Conservation (phyloP, 23 tunicate genomes). For the Aplidium turbinatum region DNA sequence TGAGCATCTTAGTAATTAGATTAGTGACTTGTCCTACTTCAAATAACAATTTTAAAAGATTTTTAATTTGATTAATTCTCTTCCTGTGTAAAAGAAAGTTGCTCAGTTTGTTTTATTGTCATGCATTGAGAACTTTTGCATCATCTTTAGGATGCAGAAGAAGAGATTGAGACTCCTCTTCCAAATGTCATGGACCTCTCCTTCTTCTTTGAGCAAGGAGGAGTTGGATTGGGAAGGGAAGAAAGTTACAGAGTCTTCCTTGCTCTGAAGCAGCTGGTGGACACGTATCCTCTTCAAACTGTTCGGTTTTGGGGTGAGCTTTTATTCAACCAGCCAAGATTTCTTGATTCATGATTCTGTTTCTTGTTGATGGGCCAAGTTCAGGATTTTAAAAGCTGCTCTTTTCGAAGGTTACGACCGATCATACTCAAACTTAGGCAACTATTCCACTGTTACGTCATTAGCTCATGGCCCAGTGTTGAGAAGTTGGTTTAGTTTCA, state of each 20-base stretch:
- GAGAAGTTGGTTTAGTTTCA: too few relatives aligned
- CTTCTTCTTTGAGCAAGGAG: slow-evolving; percentile 89
- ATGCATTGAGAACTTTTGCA: too few relatives aligned
- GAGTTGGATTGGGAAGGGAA: slow-evolving; percentile 88
- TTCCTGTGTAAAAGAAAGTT: too few relatives aligned
- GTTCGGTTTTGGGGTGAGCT: slow-evolving; percentile 92
- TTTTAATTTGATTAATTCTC: too few relatives aligned
- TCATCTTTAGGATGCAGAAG: slow-evolving; percentile 82
- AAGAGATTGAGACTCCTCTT: slow-evolving; percentile 91
- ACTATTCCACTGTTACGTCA: too few relatives aligned
- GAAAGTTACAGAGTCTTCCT: slow-evolving; percentile 89
- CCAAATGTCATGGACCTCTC: slow-evolving; percentile 93
- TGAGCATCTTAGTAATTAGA: too few relatives aligned
- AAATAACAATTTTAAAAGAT: too few relatives aligned
- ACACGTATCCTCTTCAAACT: slow-evolving; percentile 94
- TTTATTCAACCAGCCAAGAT: not conserved
- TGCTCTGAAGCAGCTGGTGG: slow-evolving; percentile 86
- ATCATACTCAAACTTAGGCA: too few relatives aligned
- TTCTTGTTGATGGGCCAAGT: not conserved
- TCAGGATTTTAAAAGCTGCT: not conserved
- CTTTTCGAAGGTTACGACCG: too few relatives aligned
- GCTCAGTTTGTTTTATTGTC: too few relatives aligned
- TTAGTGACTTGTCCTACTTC: too few relatives aligned
- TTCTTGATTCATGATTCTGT: not conserved
- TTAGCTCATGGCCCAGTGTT: too few relatives aligned